phyloP scores from a whole-genome alignment of 2,888 invertebrate species.

The Himalopsyche tibetana region DNA sequence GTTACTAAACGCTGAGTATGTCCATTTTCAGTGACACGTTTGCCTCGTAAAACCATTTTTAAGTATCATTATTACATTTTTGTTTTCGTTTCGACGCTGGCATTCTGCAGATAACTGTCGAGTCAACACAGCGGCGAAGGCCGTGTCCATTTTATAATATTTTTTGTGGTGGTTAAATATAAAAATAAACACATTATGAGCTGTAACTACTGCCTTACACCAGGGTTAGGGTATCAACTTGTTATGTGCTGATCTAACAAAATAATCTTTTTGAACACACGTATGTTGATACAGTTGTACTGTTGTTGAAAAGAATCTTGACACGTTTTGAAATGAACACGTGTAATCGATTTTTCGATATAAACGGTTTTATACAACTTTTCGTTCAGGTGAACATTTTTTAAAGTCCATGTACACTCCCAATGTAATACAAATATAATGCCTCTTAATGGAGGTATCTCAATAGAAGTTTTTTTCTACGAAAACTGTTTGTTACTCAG shows the following conservation, averaged over 20 bases:
- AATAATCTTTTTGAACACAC: neutral
- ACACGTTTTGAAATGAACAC: neutral
- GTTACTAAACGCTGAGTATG: neutral
- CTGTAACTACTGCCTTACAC: neutral
- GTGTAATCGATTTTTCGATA: neutral
- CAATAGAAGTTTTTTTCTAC: no score
- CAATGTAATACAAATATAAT: no score
- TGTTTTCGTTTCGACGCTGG: conserved; percentile 25
- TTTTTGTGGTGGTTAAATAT: neutral
- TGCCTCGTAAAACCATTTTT: conserved; percentile 15
- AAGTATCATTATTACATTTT: conserved; percentile 11
- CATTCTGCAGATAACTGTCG: neutral
- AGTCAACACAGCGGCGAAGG: neutral
- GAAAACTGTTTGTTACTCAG: no score
- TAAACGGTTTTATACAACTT: neutral
- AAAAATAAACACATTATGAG: neutral
- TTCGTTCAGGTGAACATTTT: no score
- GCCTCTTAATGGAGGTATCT: no score
- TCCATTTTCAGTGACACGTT: conserved; percentile 1
- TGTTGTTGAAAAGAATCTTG: neutral
- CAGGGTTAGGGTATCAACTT: neutral
- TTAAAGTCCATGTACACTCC: no score
- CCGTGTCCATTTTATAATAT: neutral
- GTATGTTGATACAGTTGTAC: neutral
- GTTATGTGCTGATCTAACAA: neutral